Percentiles rank a stretch among this genome's conserved stretches.
Conservation (phyloP, 2,888 invertebrate genomes). For the Plagodis dolabraria region DNA sequence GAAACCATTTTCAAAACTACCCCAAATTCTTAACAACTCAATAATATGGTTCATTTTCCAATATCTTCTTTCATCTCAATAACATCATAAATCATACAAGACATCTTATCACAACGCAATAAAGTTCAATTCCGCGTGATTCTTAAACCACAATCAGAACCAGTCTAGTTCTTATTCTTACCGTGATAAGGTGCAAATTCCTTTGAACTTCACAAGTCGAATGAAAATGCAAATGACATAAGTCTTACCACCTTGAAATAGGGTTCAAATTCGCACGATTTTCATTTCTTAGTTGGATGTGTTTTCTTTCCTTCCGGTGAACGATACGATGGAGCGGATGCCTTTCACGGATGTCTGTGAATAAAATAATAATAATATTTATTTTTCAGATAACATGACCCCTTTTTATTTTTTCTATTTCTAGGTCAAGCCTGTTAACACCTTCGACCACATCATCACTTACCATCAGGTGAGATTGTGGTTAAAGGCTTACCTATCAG, state of each 20-base stretch:
- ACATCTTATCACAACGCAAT: not conserved
- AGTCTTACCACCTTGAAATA: constrained; percentile 28
- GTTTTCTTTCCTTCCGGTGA: constrained; percentile 89
- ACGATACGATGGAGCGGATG: constrained; percentile 93
- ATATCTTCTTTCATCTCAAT: too few species aligned
- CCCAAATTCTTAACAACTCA: too few species aligned
- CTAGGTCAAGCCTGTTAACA: too few species aligned
- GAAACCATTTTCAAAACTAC: too few species aligned
- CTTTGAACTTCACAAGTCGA: not conserved
- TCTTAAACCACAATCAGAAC: not conserved
- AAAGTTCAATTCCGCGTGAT: not conserved
- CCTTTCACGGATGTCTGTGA: constrained; percentile 94
- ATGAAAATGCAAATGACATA: not conserved
- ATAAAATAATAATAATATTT: too few species aligned
- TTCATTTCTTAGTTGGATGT: constrained; percentile 28
- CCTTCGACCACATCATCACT: too few species aligned
- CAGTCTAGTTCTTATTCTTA: not conserved
- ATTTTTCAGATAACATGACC: too few species aligned
- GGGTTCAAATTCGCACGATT: constrained; percentile 4
- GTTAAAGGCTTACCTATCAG: too few species aligned
- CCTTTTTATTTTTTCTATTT: too few species aligned
- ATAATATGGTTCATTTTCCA: too few species aligned
- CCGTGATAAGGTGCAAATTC: not conserved
- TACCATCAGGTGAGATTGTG: too few species aligned
- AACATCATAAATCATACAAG: not conserved